Percentiles rank a stretch among this genome's conserved stretches.
These are phyloP conservation scores for Abramis brama DNA, from an alignment of 2,113 vertebrate genomes.

Conservation along the genomic window DNA sequence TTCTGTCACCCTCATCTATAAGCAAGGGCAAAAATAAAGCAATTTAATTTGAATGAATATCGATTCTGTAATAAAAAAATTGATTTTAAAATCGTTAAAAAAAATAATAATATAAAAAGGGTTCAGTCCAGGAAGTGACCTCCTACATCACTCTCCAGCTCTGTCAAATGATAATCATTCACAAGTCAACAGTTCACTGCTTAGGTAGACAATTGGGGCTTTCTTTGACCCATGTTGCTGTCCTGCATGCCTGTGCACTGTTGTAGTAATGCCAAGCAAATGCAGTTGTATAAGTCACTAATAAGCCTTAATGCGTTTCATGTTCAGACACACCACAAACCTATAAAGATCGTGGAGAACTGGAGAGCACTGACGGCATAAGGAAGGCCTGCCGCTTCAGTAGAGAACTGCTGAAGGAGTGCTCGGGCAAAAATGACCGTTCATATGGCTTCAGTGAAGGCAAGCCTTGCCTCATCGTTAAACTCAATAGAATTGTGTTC, in stretches of 20 bases:
- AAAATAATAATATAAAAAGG: background rate
- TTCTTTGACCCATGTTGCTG: conserved; percentile 21
- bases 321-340: conserved; percentile 61
- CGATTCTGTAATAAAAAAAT: too few relatives aligned
- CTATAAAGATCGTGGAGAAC: conserved; percentile 75
- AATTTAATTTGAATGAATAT: too few relatives aligned
- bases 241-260: background rate
- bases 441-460: conserved; percentile 82
- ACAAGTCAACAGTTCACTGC: background rate
- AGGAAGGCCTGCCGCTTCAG: conserved; percentile 84
- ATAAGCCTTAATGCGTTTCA: background rate
- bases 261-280: background rate
- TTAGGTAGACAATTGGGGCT: conserved; percentile 5
- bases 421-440: conserved; percentile 77
- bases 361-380: conserved; percentile 62
- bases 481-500: conserved; percentile 93
- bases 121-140: conserved; percentile 13
- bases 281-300: conserved; percentile 12
- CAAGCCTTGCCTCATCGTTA: conserved; percentile 89
- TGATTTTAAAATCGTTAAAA: too few relatives aligned
- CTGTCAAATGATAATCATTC: conserved; percentile 8
- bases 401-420: conserved; percentile 78
- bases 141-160: background rate
- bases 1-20: too few relatives aligned
- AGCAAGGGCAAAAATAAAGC: too few relatives aligned